Base-by-base conservation (phyloP, 1,140 invertebrate species). In the Lepidotrigona ventralis region DNA sequence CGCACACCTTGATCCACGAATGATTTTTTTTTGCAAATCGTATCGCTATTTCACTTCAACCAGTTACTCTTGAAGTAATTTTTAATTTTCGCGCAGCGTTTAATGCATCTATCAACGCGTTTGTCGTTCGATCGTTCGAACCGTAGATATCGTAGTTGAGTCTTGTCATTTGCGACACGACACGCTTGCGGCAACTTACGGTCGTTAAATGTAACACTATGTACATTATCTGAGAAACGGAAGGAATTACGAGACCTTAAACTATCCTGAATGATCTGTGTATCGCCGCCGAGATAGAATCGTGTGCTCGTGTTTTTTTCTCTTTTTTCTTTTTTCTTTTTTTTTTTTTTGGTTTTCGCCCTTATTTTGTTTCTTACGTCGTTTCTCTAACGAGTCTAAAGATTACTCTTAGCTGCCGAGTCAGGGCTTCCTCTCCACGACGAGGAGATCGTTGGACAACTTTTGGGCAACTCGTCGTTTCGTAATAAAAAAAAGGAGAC, bases 351-450 rank as follows among this genome's bases (percentile, higher is more conserved):
- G 1, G 1, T 33, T 33, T 3, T 33, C 33, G 2, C 4, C 33
- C 33, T 33, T 33, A 33, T 33, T 33, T 3, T 33, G 33, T 33
- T 33, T 33, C 33, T 33, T 3, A 33, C 4, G 33, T 33, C 33
- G 70, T 72, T 72, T 26, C 46, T 21, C 9, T 19, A 46, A 80
- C 21, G 12, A 33, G 39, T 69, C 64, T 64, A 46, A 46, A 46
- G 6, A 46, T 8, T 46, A 5, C 15, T 33, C 1, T 77, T 21
- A 78, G 81, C 81, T 83, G 81, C 75, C 81, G 46, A 54, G 60
- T 46, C 54, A 69, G 75, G 81, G 81, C 74, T 58, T 77, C 11
- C 21, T 68, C 12, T 51, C 54, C 60, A 26, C n/a, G 21, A 6
- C 54, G 26, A 68, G 33, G 33, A 51, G n/a, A 51, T n/a, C 15